A percentile compares a stretch with the other conserved stretches of the same genome.
These are phyloP conservation scores for Athripsodes cinereus DNA, from an alignment of 2,888 invertebrate species.

Conservation along the genomic window DNA sequence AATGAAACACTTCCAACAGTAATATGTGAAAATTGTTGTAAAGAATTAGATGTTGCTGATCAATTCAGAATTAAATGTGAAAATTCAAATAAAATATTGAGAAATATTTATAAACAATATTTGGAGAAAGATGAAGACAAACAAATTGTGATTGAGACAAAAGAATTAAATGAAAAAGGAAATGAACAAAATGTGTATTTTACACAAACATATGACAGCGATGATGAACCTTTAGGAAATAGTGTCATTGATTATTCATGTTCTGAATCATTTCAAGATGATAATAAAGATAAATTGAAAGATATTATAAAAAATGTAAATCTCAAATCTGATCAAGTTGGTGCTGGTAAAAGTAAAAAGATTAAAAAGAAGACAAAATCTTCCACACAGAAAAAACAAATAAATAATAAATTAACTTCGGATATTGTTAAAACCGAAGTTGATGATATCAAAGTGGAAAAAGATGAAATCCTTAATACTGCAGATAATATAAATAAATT, in stretches of 20 bases:
- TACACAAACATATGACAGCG: slow-evolving; percentile 35
- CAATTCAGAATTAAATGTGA: slow-evolving; percentile 4
- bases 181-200: background rate
- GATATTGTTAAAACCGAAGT: too few relatives aligned
- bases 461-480: background rate
- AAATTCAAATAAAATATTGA: background rate
- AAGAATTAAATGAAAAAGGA: background rate
- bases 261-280: slow-evolving; percentile 29
- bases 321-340: background rate
- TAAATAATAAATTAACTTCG: background rate
- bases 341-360: background rate
- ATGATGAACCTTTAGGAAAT: slow-evolving; percentile 30
- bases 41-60: background rate
- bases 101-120: background rate
- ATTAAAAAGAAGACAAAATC: background rate
- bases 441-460: too few relatives aligned
- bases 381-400: background rate
- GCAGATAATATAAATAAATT: background rate
- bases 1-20: background rate
- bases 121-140: background rate
- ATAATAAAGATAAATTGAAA: background rate
- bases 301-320: background rate
- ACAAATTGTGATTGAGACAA: background rate
- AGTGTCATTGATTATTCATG: background rate
- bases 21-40: background rate